Base-by-base conservation (phyloP, 2,113 vertebrate species). In the Oxygymnocypris stewartii region DNA sequence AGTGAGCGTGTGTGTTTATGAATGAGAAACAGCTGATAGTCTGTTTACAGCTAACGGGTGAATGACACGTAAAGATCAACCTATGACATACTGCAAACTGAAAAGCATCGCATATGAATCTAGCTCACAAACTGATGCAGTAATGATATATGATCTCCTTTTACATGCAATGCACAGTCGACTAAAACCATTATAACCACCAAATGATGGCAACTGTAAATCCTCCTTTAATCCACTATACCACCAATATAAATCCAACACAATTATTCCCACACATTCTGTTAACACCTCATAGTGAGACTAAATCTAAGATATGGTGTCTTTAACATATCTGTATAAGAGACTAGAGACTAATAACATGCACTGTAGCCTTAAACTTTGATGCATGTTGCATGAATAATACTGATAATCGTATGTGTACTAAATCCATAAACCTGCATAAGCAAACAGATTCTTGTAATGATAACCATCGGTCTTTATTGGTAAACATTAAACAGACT, bases 11-110 rank as follows among this genome's bases (percentile, higher is more conserved):
- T 51, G 76, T 78, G 76, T 35, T 11, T 78, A 54, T 78, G 76
- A 54, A 78, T 35, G 76, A 51, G n/a, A 51, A 77, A 16, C 74
- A 77, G 44, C 74, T 28, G 74, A 78, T 49, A 78, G 47, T 35
- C 7, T 35, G 76, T 78, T 78, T 78, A 78, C 76, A 78, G 76
- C 76, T n/a, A 42, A 69, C 23, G 40, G 31, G 84, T 47, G 37
- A 87, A 67, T 42, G 73, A 59, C 44, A 77, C 49, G 57, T 51
- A 37, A 57, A 79, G 49, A 35, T 78, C 25, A 51, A 78, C 47
- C 16, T 16, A 47, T 37, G 25, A 65, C 57, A 5, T 42, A 71
- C 59, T 65, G 20, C 18, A 79, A 42, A 67, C 25, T 67, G 44
- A 76, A 67, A 75, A 67, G 20, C 44, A 65, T 67, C 6, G 14